Percentiles rank a stretch among this genome's conserved stretches.
Evolutionary conservation across 1,140 invertebrate species (phyloP).

Genomic region (Drosophila lacteicornis): DNA sequence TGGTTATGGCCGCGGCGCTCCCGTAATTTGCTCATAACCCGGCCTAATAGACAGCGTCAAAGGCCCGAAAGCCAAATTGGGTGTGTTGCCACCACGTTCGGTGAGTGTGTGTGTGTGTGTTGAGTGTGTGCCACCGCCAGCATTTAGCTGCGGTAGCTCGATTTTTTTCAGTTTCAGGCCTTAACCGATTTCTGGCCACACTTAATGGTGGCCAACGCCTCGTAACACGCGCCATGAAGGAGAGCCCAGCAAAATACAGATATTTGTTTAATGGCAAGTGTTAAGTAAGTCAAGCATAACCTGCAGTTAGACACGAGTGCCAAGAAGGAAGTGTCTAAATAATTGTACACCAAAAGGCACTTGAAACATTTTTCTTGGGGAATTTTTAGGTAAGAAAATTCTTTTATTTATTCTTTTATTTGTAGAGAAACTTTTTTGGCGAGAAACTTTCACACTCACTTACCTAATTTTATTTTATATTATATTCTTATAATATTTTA

Average conservation of each 20-base stretch:
- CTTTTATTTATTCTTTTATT: too few relatives aligned
- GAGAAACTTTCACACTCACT: too few relatives aligned
- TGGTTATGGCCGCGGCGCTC: slow-evolving; percentile 66
- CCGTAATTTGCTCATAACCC: slow-evolving; percentile 80
- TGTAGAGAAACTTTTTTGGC: too few relatives aligned
- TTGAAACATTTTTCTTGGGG: background rate
- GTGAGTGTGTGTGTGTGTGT: slow-evolving; percentile 22
- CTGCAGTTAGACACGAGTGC: background rate
- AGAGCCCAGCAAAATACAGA: background rate
- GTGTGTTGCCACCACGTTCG: slow-evolving; percentile 32
- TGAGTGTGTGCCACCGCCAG: slow-evolving; percentile 24
- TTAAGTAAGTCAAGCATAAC: slow-evolving; percentile 14
- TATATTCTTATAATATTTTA: too few relatives aligned
- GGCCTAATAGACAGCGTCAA: slow-evolving; percentile 72
- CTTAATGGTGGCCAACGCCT: slow-evolving; percentile 43
- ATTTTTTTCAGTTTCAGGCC: slow-evolving; percentile 13
- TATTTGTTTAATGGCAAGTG: slow-evolving; percentile 22
- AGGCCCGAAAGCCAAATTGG: slow-evolving; percentile 45
- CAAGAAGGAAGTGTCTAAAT: slow-evolving; percentile 4
- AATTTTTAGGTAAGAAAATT: background rate
- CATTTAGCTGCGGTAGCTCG: slow-evolving; percentile 22
- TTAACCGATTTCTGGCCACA: slow-evolving; percentile 46
- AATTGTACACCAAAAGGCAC: background rate
- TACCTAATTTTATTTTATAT: too few relatives aligned
- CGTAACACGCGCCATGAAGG: slow-evolving; percentile 46